Percentiles rank a stretch among this genome's conserved stretches.
phyloP scores from a whole-genome alignment of 2,888 invertebrate genomes.

The Nephrotoma flavescens region DNA sequence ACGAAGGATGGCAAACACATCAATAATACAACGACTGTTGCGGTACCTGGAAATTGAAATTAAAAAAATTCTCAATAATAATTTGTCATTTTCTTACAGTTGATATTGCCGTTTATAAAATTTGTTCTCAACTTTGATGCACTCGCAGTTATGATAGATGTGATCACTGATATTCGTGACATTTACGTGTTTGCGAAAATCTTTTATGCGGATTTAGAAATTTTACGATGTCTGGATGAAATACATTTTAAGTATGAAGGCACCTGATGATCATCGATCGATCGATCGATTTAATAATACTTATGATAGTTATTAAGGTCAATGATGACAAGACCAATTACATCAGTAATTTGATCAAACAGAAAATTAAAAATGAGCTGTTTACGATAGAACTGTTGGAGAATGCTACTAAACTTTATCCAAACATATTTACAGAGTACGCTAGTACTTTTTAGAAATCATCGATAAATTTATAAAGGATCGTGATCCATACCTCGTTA shows the following conservation, averaged over 20 bases:
- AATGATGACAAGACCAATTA: too few species aligned
- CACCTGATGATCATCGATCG: slow-evolving; percentile 25
- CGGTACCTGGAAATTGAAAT: slow-evolving; percentile 14
- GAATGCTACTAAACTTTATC: slow-evolving; percentile 39
- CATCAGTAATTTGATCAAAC: too few species aligned
- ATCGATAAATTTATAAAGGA: slow-evolving; percentile 38
- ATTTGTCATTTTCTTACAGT: too few species aligned
- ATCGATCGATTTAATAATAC: slow-evolving; percentile 54
- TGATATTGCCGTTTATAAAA: too few species aligned
- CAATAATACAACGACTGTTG: slow-evolving; percentile 19
- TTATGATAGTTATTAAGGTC: too few species aligned
- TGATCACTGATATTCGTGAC: too few species aligned
- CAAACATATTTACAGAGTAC: slow-evolving; percentile 39
- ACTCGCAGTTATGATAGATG: too few species aligned
- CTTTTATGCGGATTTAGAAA: too few species aligned
- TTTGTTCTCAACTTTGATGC: too few species aligned
- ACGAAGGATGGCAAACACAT: slow-evolving; percentile 25
- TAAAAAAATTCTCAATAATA: too few species aligned
- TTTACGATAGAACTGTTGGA: slow-evolving; percentile 42
- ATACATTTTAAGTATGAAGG: slow-evolving; percentile 17
- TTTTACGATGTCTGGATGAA: too few species aligned
- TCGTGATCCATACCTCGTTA: slow-evolving; percentile 36
- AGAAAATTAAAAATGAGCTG: slow-evolving; percentile 44
- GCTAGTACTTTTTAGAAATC: slow-evolving; percentile 39
- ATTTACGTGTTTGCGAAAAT: too few species aligned